These are phyloP conservation scores for Morpho achilles DNA, from an alignment of 2,888 invertebrate species.

Conservation along the genomic window DNA sequence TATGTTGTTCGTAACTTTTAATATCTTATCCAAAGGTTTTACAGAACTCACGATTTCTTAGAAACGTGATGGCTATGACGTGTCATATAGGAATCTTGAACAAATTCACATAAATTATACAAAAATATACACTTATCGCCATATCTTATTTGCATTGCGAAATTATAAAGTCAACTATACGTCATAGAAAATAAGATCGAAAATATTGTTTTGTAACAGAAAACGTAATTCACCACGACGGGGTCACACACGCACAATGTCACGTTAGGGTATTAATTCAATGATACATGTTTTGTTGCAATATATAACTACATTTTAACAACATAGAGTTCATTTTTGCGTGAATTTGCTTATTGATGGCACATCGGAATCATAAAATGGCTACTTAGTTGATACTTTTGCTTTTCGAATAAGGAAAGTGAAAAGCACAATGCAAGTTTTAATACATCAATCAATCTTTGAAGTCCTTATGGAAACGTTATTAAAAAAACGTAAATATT, in stretches of 20 bases:
- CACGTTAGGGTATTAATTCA: conserved; percentile 26
- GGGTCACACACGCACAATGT: conserved; percentile 32
- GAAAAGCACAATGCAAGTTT: conserved; percentile 14
- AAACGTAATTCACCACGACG: conserved; percentile 14
- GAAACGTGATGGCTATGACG: conserved; percentile 31
- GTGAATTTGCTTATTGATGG: background rate
- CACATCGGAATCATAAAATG: conserved; percentile 27
- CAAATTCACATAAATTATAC: conserved; percentile 25
- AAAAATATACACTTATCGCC: conserved; percentile 18
- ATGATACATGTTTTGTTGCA: conserved; percentile 12
- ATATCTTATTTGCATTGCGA: conserved; percentile 3
- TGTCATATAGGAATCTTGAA: conserved; percentile 32
- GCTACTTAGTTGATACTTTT: conserved; percentile 31
- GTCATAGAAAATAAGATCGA: conserved; percentile 7
- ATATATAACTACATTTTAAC: conserved; percentile 12
- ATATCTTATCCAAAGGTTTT: conserved; percentile 15
- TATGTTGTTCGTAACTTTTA: background rate
- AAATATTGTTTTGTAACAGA: conserved; percentile 1
- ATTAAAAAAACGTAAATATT: background rate
- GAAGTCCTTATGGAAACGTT: background rate
- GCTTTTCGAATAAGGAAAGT: conserved; percentile 35
- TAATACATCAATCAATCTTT: conserved; percentile 8
- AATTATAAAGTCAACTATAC: conserved; percentile 16
- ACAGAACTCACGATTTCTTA: conserved; percentile 23
- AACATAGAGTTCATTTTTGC: conserved; percentile 16